Conservation (phyloP, 2,888 invertebrate species). For the Muscina levida region DNA sequence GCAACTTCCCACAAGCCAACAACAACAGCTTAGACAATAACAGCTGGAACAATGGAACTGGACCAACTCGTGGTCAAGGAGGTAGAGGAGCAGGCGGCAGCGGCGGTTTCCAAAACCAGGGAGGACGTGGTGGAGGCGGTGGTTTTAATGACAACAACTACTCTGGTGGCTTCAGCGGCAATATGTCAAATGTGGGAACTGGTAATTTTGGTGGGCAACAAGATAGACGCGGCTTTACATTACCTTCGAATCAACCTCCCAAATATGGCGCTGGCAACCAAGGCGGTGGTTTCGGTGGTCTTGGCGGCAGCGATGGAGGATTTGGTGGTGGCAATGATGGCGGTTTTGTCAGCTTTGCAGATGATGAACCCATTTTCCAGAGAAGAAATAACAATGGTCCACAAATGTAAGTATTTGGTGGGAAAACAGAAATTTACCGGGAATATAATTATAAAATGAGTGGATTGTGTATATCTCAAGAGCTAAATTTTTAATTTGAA, state of each 20-base stretch:
- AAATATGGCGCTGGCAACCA: slow-evolving; percentile 68
- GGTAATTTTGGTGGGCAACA: slow-evolving; percentile 70
- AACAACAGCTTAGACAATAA: slow-evolving; percentile 37
- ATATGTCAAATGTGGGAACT: slow-evolving; percentile 62
- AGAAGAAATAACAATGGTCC: slow-evolving; percentile 74
- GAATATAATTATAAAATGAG: too few species aligned
- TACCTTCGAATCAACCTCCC: slow-evolving; percentile 69
- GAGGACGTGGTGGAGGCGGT: slow-evolving; percentile 68
- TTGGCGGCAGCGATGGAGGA: slow-evolving; percentile 19
- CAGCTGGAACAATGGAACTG: slow-evolving; percentile 52
- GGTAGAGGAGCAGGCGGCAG: slow-evolving; percentile 50
- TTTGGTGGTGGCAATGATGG: slow-evolving; percentile 33
- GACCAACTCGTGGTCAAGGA: slow-evolving; percentile 40
- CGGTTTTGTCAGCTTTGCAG: slow-evolving; percentile 13
- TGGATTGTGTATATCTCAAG: too few species aligned
- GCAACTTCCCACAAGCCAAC: slow-evolving; percentile 50
- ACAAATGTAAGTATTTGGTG: slow-evolving; percentile 66
- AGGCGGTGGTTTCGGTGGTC: slow-evolving; percentile 78
- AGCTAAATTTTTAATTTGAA: too few species aligned
- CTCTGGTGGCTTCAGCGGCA: slow-evolving; percentile 67
- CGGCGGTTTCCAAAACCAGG: slow-evolving; percentile 54
- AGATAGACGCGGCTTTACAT: slow-evolving; percentile 77
- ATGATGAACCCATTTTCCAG: slow-evolving; percentile 80
- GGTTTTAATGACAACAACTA: slow-evolving; percentile 72
- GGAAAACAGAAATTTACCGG: too few species aligned